phyloP scores from a whole-genome alignment of 2,113 vertebrate genomes.

The Microtus montanus region DNA sequence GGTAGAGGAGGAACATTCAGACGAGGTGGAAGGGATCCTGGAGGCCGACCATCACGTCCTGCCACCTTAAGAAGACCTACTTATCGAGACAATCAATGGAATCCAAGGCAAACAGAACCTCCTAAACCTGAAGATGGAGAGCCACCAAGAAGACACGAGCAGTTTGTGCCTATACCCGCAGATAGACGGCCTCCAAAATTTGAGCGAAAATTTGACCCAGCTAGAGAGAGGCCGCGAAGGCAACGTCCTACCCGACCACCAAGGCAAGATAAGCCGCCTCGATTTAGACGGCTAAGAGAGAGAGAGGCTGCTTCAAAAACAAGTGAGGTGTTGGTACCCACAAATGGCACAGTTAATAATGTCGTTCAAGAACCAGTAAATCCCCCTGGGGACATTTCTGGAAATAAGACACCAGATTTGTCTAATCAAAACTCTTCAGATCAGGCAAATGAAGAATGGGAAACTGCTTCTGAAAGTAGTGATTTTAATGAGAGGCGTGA shows the following conservation, averaged over 20 bases:
- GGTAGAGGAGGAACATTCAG: slow-evolving; percentile 94
- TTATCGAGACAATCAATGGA: slow-evolving; percentile 95
- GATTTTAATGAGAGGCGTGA: slow-evolving; percentile 98
- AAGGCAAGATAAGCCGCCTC: slow-evolving; percentile 97
- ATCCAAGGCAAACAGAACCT: slow-evolving; percentile 92
- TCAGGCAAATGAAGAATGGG: slow-evolving; percentile 99
- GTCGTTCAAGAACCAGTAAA: slow-evolving; percentile 81
- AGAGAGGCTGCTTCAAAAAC: slow-evolving; percentile 91
- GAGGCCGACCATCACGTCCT: slow-evolving; percentile 89
- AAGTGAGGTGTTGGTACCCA: slow-evolving; percentile 76
- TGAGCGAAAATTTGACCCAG: slow-evolving; percentile 93
- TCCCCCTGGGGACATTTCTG: slow-evolving; percentile 84
- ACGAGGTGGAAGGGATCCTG: slow-evolving; percentile 90
- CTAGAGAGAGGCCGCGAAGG: slow-evolving; percentile 93
- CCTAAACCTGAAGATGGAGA: slow-evolving; percentile 86
- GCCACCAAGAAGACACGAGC: slow-evolving; percentile 85
- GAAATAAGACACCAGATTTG: slow-evolving; percentile 97
- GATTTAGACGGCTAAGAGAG: slow-evolving; percentile 96
- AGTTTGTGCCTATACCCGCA: slow-evolving; percentile 81
- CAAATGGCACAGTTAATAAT: slow-evolving; percentile 77
- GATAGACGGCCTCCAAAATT: slow-evolving; percentile 92
- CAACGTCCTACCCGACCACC: slow-evolving; percentile 96
- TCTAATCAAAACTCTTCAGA: slow-evolving; percentile 99
- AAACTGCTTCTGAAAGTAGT: slow-evolving; percentile 98
- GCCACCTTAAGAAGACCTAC: slow-evolving; percentile 89